phyloP scores from a whole-genome alignment of 23 tunicate species.

The Phallusia fumigata region DNA sequence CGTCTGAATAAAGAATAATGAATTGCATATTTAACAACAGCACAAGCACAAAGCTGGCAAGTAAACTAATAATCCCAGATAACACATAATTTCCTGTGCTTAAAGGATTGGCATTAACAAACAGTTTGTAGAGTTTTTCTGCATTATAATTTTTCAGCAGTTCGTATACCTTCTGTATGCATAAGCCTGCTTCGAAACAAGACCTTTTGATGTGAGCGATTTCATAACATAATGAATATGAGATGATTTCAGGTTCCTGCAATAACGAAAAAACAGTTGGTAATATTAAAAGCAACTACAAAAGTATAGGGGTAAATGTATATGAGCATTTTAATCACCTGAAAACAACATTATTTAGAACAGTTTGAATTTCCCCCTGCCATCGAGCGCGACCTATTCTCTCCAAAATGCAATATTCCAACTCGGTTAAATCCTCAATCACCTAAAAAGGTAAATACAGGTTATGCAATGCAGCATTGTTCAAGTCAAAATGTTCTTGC shows the following conservation, averaged over 20 bases:
- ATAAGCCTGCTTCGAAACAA: conserved; percentile 50
- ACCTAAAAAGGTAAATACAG: neutral
- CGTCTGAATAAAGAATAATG: conserved; percentile 9
- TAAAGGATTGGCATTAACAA: too few relatives aligned
- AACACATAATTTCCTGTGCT: too few relatives aligned
- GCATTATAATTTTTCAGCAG: neutral
- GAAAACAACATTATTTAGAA: conserved; percentile 42
- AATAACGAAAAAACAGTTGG: neutral
- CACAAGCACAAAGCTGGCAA: neutral
- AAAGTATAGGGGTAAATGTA: neutral
- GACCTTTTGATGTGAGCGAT: conserved; percentile 22
- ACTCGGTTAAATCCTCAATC: conserved; percentile 28
- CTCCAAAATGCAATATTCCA: conserved; percentile 76
- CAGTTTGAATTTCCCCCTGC: conserved; percentile 82
- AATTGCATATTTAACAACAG: neutral
- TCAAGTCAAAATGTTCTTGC: too few relatives aligned
- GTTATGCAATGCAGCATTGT: too few relatives aligned
- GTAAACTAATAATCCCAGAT: too few relatives aligned
- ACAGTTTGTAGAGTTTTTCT: neutral
- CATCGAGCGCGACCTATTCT: conserved; percentile 71
- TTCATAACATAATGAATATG: conserved; percentile 71
- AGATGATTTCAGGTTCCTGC: conserved; percentile 46
- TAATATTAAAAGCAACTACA: neutral
- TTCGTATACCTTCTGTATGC: conserved; percentile 41
- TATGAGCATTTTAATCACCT: conserved; percentile 28